Percentiles rank a stretch among this genome's conserved stretches.
Evolutionary conservation across 1,140 invertebrate genomes (phyloP).

Genomic region (Marisa cornuarietis): DNA sequence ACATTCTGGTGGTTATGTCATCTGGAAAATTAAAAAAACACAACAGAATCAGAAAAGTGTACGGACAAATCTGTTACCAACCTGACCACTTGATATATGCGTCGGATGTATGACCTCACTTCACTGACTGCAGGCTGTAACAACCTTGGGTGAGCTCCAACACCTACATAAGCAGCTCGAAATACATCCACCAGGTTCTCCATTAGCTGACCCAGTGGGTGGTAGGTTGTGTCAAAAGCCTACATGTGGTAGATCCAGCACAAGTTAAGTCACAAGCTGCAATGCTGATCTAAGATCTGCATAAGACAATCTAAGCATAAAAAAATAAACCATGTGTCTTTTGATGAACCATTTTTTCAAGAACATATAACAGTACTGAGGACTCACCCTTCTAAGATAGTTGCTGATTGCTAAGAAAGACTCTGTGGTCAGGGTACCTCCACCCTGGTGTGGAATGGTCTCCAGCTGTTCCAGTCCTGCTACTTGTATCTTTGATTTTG

Average conservation of each 20-base stretch:
- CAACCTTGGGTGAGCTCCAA: slow-evolving; percentile 79
- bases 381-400: slow-evolving; percentile 73
- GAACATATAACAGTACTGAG: background rate
- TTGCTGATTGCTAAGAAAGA: slow-evolving; percentile 73
- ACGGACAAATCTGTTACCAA: slow-evolving; percentile 27
- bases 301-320: background rate
- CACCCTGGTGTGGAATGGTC: slow-evolving; percentile 77
- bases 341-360: background rate
- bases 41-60: background rate
- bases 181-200: slow-evolving; percentile 78
- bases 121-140: slow-evolving; percentile 77
- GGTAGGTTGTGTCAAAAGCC: slow-evolving; percentile 79
- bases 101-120: slow-evolving; percentile 57
- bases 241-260: slow-evolving; percentile 46
- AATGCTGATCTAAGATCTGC: background rate
- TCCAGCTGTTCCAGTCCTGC: slow-evolving; percentile 74
- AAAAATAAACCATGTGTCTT: background rate
- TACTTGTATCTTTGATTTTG: slow-evolving; percentile 27
- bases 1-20: too few species aligned
- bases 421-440: slow-evolving; percentile 71
- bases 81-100: slow-evolving; percentile 61
- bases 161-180: slow-evolving; percentile 81
- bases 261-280: background rate
- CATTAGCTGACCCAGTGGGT: slow-evolving; percentile 79
- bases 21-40: too few species aligned